Base-by-base conservation (phyloP, 1,140 invertebrate species). In the Drosophila lini region DNA sequence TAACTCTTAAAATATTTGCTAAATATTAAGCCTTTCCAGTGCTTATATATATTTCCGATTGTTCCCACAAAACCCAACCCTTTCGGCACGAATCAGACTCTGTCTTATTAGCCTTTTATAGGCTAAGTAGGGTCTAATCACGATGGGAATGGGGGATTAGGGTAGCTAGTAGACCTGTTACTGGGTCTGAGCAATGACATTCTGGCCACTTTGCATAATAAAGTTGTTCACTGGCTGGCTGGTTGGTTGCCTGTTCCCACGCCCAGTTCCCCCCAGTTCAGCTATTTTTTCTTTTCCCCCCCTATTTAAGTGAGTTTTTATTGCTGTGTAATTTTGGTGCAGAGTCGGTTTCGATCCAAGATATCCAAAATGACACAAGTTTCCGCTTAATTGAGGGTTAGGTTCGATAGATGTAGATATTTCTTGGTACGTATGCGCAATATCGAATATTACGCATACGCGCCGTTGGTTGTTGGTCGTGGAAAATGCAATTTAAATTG, bases 191-290 rank as follows among this genome's bases (percentile, higher is more conserved):
- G 57, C 58, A 44, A 61, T 34, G 65, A 67, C 48, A 70, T 70
- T 71, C 65, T 71, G 65, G 65, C 42, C 68, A 80, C 61, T 83
- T 80, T 84, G 81, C 81, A 84, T 84, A 84, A 84, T 85, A 65
- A 84, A 84, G 81, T 84, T 84, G 81, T 84, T 77, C 13, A 8
- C 16, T 69, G 25, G 38, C 47, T 65, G 10, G 5, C 41, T 76
- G 48, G 31, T 16, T 69, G n/a, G 40, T 44, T 69, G 48, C 47
- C 34, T 40, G 68, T 81, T 84, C 81, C 81, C 81, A 84, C 81
- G 81, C 77, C 81, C 81, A 75, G 48, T 55, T 55, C 58, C 36
- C 34, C 25, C 40, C 10, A 15, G 13, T 3, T 15, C 3, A 28
- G 22, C 45, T 28, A 3, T 48, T 22, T 48, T 13, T 48, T n/a